Base-by-base conservation (phyloP, 2,888 invertebrate species). In the Bombylius major region DNA sequence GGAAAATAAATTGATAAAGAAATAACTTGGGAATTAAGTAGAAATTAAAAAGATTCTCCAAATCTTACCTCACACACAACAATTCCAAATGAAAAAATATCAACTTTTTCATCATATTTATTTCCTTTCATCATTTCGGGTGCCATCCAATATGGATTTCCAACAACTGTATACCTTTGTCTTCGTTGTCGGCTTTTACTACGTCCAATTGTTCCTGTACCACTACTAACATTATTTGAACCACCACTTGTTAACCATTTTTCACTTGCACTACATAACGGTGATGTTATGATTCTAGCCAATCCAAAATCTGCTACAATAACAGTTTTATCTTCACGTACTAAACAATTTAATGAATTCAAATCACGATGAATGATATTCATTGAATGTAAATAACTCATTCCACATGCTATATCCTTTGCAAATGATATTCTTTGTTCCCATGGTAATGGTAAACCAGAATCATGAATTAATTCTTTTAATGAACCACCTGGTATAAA, bases 121-220 rank as follows among this genome's bases (percentile, higher is more conserved):
- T 91, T 89, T 31, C 94, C 94, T 71, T 89, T 92, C 90, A 96
- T 91, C 96, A 96, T 96, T 75, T 96, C 96, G 1, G 96, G 96
- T 0, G 96, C 96, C 96, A 96, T 96, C 94, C 95, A 96, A 74
- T 94, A 96, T 1, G 96, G 95, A 78, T 93, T 95, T 3, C 96
- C 96, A 0, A 96, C 96, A 36, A 96, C 94, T 0, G 95, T 96
- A 71, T 95, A 95, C 13, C 95, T 79, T 69, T 94, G 94, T 63
- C 90, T 81, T 0, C 92, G 77, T 64, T 86, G 82, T 51, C 79
- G 78, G 51, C 82, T 82, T 58, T 85, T 80, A 62, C 75, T 80
- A 53, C 76, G 67, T 9, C 73, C 76, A 57, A 77, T 75, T 1
- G 75, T 73, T 46, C 78, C 76, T n/a, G 70, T 70, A 7, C 65